Evolutionary conservation across 37 sponge, comb jelly and placozoan species (phyloP), one percentile per base, ranked within the genome.

Genomic region (Geodia barretti): DNA sequence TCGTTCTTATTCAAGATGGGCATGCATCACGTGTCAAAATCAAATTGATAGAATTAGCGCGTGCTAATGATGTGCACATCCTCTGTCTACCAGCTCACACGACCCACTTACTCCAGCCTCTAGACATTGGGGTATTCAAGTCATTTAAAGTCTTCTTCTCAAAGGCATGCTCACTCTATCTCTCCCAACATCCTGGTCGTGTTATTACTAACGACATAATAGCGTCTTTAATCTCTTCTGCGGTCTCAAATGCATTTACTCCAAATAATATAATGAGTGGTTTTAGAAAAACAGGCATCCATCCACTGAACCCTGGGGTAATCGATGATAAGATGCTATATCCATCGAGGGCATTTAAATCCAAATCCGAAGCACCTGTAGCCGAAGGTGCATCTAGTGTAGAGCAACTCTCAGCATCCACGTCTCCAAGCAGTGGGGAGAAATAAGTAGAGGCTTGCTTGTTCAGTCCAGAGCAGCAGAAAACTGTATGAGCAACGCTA

Each of bases 321-420:
- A 66, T 89, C 1, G 29, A 23, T 1, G 90, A 89, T 43, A 43
- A 81, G 47, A 83, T 83, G 34, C 24, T 76, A 17, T 77, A 80
- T 21, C 90, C 90, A 25, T 89, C 90, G 5, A 84, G 68, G 34
- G 84, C 83, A 33, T n/a, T n/a, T n/a, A n/a, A n/a, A n/a, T n/a
- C n/a, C n/a, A n/a, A n/a, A n/a, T n/a, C n/a, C n/a, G n/a, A n/a
- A n/a, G n/a, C n/a, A n/a, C n/a, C n/a, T n/a, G n/a, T n/a, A n/a
- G n/a, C n/a, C n/a, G n/a, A n/a, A n/a, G n/a, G n/a, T n/a, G n/a
- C n/a, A n/a, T n/a, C n/a, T n/a, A n/a, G n/a, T n/a, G n/a, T n/a
- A n/a, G n/a, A n/a, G n/a, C n/a, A n/a, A n/a, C n/a, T n/a, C n/a
- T n/a, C n/a, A n/a, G n/a, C n/a, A n/a, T n/a, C n/a, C n/a, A n/a